Evolutionary conservation across 2,797 vertebrate species (phyloP), one percentile per base, ranked within the genome.

Genomic region (Potorous gilbertii): DNA sequence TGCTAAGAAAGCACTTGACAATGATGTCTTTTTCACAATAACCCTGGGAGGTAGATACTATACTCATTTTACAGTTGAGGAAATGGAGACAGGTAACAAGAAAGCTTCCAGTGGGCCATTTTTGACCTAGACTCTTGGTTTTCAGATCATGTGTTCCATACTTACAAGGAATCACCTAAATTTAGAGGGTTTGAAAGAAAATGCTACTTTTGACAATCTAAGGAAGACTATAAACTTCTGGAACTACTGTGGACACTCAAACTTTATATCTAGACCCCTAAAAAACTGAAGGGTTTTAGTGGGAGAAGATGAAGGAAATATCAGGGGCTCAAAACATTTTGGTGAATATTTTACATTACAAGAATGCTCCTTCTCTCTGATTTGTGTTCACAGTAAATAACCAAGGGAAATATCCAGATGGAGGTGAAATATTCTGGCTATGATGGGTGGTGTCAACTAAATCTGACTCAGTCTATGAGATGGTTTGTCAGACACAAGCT

Each of bases 301-400:
- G 10, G 66, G 87, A 54, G n/a, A 40, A 6, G 66, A 46, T 50
- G 18, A 24, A 27, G 91, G 5, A 40, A 50, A 50, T 62, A 0
- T 46, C 34, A 55, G 62, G 56, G 66, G 46, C 18, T 74, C 29
- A 34, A 46, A 92, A 92, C 28, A 12, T 59, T 97, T 91, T 34
- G 0, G 55, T 95, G 93, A 95, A 55, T 96, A 81, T 16, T 4
- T 93, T 91, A 66, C 31, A 24, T n/a, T 90, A 55, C 94, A 91
- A 91, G 62, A 54, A 92, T 93, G 18, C 55, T 96, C 87, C 54
- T 91, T 95, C 97, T 95, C 91, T 93, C 87, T 95, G 93, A 95
- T 96, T 95, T 96, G 94, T 94, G 74, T 34, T 90, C 52, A 95
- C 96, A 97, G 96, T 90, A 90, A 92, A 96, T 94, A 92, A 57